Conservation (phyloP, 2,113 vertebrate species). For the Cinclus cinclus region DNA sequence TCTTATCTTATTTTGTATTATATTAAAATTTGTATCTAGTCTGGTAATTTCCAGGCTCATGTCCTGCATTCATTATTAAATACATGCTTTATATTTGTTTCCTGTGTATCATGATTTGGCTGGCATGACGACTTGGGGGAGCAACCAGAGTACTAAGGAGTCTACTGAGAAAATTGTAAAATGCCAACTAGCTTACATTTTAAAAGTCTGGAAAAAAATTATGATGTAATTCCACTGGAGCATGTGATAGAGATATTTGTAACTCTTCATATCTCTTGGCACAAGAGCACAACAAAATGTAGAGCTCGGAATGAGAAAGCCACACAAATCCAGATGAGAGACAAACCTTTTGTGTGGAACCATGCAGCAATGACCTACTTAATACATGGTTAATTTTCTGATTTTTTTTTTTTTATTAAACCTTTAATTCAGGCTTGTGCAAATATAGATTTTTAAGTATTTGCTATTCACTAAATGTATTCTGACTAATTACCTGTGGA, state of each 20-base stretch:
- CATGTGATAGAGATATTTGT: not conserved
- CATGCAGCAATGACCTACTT: not conserved
- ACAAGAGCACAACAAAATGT: not conserved
- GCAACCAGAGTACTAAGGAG: not conserved
- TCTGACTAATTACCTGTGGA: not conserved
- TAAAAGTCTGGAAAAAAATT: not conserved
- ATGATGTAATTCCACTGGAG: not conserved
- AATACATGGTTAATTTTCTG: not conserved
- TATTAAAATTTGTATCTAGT: slow-evolving; percentile 37
- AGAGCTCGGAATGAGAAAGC: not conserved
- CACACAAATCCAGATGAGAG: not conserved
- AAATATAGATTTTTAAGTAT: not conserved
- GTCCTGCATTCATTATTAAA: slow-evolving; percentile 23
- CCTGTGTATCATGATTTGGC: not conserved
- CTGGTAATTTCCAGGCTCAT: slow-evolving; percentile 12
- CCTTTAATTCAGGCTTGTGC: not conserved
- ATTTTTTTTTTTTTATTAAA: not conserved
- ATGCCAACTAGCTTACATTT: not conserved
- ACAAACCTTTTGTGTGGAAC: not conserved
- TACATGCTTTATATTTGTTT: not conserved
- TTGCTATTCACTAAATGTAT: not conserved
- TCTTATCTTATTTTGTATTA: not conserved
- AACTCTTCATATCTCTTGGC: not conserved
- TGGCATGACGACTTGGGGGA: not conserved
- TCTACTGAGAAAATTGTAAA: not conserved